Evolutionary conservation across 2,888 invertebrate genomes (phyloP), one percentile per base, ranked within the genome.

Genomic region (Apamea monoglypha): DNA sequence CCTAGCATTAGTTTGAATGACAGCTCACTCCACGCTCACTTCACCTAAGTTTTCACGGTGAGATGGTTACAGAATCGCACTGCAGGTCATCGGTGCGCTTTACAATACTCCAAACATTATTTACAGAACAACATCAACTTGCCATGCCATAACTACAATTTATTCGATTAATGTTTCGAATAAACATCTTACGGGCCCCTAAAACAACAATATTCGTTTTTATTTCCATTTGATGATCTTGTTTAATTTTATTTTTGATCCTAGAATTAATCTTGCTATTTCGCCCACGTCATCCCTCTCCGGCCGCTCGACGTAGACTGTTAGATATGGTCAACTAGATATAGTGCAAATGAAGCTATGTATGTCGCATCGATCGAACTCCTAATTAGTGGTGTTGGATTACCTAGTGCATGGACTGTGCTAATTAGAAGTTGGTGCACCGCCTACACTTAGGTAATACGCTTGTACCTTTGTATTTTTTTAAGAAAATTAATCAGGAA

Each of bases 241-340:
- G 71, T 83, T 75, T 87, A 75, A 82, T 87, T 88, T 88, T 88
- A 86, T 86, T 88, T 85, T 72, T 85, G 74, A 81, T 50, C 63
- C 47, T 71, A 67, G 85, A 85, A 85, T 86, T 78, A 82, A 74
- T 82, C 81, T 74, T 80, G 76, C 59, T 70, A 77, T 82, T 81
- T 81, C 73, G 12, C 32, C 71, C 73, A 69, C 79, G 76, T 75
- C 61, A 18, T 44, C 44, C 10, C 47, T 32, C 77, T 59, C 18
- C 36, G 73, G 67, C 68, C 74, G 59, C 21, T 1, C 2, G n/a
- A 16, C 56, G 8, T 32, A 21, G 29, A 56, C 53, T 16, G 36
- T 29, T 63, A 8, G 53, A 8, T 53, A 21, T 53, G 3, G 7
- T 53, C 6, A 5, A 18, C n/a, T 32, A 66, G 36, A 18, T 76